Conservation (phyloP, 2,113 vertebrate genomes). For the Anarrhichthys ocellatus region DNA sequence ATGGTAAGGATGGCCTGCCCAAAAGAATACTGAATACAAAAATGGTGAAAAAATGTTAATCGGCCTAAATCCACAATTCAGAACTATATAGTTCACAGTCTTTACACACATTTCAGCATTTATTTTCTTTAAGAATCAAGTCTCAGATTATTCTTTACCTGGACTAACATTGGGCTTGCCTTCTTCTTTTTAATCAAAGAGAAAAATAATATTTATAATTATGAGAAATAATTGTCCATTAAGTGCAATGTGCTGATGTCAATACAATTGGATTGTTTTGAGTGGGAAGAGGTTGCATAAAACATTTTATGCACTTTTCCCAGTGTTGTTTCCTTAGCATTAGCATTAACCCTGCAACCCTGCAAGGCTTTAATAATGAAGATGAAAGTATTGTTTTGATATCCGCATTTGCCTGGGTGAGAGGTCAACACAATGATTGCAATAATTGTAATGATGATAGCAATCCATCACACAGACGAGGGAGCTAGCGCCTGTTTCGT, state of each 20-base stretch:
- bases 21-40: no score
- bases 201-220: neutral
- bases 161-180: neutral
- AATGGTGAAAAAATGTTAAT: no score
- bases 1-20: no score
- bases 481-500: slow-evolving; percentile 4
- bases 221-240: neutral
- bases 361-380: slow-evolving; percentile 24
- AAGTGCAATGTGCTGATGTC: slow-evolving; percentile 18
- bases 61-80: no score
- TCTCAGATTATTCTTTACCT: neutral
- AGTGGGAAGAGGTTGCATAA: slow-evolving; percentile 5
- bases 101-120: no score
- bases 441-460: slow-evolving; percentile 32
- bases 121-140: neutral
- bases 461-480: slow-evolving; percentile 25
- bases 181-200: neutral
- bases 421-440: slow-evolving; percentile 35
- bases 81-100: no score
- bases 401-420: slow-evolving; percentile 17
- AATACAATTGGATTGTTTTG: slow-evolving; percentile 10
- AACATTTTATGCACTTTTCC: slow-evolving; percentile 6
- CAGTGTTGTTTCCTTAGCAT: slow-evolving; percentile 22
- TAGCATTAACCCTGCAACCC: slow-evolving; percentile 32
- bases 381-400: slow-evolving; percentile 35